Conservation (phyloP, 2,888 invertebrate species). For the Rhogogaster chlorosoma region DNA sequence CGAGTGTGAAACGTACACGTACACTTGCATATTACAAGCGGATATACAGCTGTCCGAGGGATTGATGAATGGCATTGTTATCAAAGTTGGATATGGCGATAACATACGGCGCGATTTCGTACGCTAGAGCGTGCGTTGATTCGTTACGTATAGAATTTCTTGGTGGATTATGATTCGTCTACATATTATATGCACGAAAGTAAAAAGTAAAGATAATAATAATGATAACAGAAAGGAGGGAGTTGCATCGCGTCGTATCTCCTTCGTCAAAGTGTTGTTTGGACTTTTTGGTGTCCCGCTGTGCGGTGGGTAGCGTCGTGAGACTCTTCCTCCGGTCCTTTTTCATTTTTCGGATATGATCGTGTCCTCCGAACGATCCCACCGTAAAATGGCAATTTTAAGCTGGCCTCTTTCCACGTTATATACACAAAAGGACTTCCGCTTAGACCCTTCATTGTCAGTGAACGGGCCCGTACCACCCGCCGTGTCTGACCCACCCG, state of each 20-base stretch:
- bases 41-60: conserved; percentile 32
- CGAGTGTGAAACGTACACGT: neutral
- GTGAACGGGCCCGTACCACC: neutral
- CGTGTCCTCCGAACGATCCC: conserved; percentile 16
- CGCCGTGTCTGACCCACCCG: neutral
- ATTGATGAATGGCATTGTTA: conserved; percentile 49
- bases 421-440: conserved; percentile 39
- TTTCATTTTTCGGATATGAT: neutral
- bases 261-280: neutral
- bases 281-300: neutral
- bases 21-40: neutral
- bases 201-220: neutral
- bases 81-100: neutral
- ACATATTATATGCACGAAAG: neutral
- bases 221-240: neutral
- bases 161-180: neutral
- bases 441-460: conserved; percentile 28
- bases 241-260: neutral
- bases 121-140: neutral
- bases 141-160: neutral
- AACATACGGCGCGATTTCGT: conserved; percentile 7
- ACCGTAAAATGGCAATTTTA: conserved; percentile 38
- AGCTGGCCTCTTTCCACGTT: neutral
- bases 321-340: neutral
- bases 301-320: neutral